Evolutionary conservation across 1,140 invertebrate species (phyloP), one percentile per base, ranked within the genome.

Genomic region (Euglossa dilemma): DNA sequence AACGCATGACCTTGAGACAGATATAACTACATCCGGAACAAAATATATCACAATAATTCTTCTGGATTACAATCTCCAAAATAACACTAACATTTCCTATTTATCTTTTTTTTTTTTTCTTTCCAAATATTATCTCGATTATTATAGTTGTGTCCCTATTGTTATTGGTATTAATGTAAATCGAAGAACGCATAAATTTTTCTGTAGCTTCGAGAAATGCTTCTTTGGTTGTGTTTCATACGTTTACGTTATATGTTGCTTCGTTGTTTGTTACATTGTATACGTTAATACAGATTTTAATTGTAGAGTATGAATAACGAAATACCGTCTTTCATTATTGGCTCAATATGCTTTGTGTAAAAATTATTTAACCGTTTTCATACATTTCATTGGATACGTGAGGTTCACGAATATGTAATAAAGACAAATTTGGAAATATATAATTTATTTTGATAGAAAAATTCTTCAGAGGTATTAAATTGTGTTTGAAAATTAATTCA

Each of bases 181-280:
- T 70, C 18, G 20, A 71, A 20, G 16, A 23, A 59, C 28, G 64
- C 54, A 79, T 36, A 45, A n/a, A 54, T 7, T 28, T 16, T 75
- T 81, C 23, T 50, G 20, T 66, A 81, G 61, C 61, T 75, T 67
- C 1, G 18, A 67, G n/a, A 66, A 67, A n/a, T n/a, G 72, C 80
- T 81, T 81, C 5, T 61, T 50, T 16, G n/a, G 20, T 67, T 81
- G 18, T 61, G 18, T 61, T 80, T 52, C 12, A 71, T 16, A 69
- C n/a, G 54, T 16, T 67, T 69, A 79, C 2, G 23, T 45, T 66
- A 57, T 81, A 47, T 57, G 72, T 57, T 81, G 80, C 71, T 76
- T 81, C 4, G 71, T 63, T 50, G 8, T 74, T n/a, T n/a, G n/a
- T n/a, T n/a, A 18, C 45, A 12, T 66, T 75, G 56, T 81, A 43